Evolutionary conservation across 2,797 vertebrate species (phyloP), one percentile per base, ranked within the genome.

Genomic region (Sphaeramia orbicularis): DNA sequence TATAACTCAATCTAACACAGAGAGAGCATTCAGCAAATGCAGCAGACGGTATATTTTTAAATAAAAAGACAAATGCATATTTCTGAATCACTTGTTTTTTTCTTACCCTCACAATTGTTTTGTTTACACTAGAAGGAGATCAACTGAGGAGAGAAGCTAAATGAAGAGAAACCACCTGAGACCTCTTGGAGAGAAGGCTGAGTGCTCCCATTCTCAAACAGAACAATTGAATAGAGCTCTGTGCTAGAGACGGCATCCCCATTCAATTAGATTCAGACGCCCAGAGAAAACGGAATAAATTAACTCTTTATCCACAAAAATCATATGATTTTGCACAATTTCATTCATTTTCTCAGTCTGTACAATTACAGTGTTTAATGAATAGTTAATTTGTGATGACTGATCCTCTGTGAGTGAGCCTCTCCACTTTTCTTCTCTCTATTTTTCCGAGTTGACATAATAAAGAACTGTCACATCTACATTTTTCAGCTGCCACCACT

Each of bases 121-220:
- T 86, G 81, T 88, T 90, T 85, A 81, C 69, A 71, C 41, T 78
- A 71, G 69, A 74, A 74, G 11, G 7, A 78, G 74, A 85, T 62
- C 71, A 83, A 74, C 63, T 44, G 58, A 81, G 62, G 66, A 76
- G 66, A 71, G 71, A 64, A 74, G 66, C 76, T 84, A 81, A 85
- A 87, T 65, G 77, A 84, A 81, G 77, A 78, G 74, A 81, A 81
- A 61, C 79, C 87, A 90, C 89, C 87, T 80, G 87, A 88, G 88
- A 89, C 86, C 70, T 76, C 68, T 81, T 52, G 55, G 37, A 78
- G 56, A 66, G 74, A 76, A 86, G 61, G 71, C 82, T 85, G 80
- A 83, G 86, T 61, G 81, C 78, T 82, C 70, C 74, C 63, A 80
- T 89, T 86, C 77, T 83, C 72, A 80, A 54, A 80, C 70, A 76